Evolutionary conservation across 2,888 invertebrate genomes (phyloP).

Genomic region (Metalampra italica): DNA sequence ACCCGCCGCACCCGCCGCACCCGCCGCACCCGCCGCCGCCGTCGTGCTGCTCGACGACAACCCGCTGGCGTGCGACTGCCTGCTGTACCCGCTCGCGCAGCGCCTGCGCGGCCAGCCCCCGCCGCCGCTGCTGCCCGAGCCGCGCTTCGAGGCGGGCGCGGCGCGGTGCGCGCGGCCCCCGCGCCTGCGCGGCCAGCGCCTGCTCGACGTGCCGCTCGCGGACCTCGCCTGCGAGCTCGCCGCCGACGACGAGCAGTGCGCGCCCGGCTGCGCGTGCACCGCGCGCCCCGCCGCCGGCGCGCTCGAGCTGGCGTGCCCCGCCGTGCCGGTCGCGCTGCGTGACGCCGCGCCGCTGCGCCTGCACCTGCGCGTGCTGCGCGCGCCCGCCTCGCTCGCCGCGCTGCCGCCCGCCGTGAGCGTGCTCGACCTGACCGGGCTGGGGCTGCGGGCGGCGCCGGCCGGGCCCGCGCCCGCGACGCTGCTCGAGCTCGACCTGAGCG

Average conservation of each 20-base stretch:
- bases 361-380: slow-evolving; percentile 5
- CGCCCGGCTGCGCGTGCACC: slow-evolving; percentile 10
- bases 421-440: slow-evolving; percentile 18
- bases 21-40: no score
- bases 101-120: slow-evolving; percentile 10
- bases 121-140: slow-evolving; percentile 3
- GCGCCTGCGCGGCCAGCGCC: not conserved
- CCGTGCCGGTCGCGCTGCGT: not conserved
- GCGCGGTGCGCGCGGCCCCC: slow-evolving; percentile 13
- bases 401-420: slow-evolving; percentile 6
- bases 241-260: slow-evolving; percentile 1
- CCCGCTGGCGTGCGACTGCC: slow-evolving; percentile 39
- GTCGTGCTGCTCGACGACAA: slow-evolving; percentile 33
- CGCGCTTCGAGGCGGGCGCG: slow-evolving; percentile 1
- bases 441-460: slow-evolving; percentile 11
- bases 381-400: not conserved
- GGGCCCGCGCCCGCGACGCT: not conserved
- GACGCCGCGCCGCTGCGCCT: not conserved
- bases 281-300: slow-evolving; percentile 4
- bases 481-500: slow-evolving; percentile 17
- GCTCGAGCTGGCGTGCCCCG: slow-evolving; percentile 11
- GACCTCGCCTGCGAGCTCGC: slow-evolving; percentile 8
- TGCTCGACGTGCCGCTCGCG: slow-evolving; percentile 3
- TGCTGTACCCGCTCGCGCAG: slow-evolving; percentile 21
- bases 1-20: no score